phyloP scores from a whole-genome alignment of 2,113 vertebrate genomes.

The Sinocyclocheilus anshuiensis region DNA sequence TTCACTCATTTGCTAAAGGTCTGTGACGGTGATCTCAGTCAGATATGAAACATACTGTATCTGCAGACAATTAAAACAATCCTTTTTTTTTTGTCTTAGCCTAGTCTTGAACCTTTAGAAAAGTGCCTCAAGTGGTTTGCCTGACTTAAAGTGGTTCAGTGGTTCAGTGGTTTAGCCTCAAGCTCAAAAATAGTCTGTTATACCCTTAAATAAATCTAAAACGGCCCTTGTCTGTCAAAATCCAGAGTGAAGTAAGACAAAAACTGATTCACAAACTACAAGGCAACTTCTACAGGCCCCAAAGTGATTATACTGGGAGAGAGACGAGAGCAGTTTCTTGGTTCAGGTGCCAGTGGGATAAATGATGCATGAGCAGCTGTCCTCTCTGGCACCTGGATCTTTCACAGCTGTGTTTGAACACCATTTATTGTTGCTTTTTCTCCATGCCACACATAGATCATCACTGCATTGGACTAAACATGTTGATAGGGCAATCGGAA shows the following conservation, averaged over 20 bases:
- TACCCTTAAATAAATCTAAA: neutral
- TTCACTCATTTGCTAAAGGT: neutral
- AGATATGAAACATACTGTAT: neutral
- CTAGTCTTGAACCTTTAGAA: neutral
- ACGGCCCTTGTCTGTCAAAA: neutral
- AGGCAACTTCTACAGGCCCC: constrained; percentile 4
- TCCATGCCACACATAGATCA: constrained; percentile 25
- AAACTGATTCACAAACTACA: constrained; percentile 21
- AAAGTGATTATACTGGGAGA: constrained; percentile 20
- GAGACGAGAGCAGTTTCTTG: constrained; percentile 28
- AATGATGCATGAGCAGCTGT: constrained; percentile 60
- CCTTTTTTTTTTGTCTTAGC: neutral
- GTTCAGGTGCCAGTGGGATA: constrained; percentile 48
- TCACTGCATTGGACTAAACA: constrained; percentile 3
- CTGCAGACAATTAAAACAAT: neutral
- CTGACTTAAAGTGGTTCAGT: neutral
- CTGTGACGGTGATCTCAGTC: neutral
- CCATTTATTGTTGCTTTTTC: constrained; percentile 50
- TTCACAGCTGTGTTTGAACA: constrained; percentile 49
- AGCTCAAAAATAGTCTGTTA: neutral
- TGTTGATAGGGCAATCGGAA: constrained; percentile 40
- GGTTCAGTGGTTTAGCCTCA: constrained; percentile 1
- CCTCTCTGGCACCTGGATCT: constrained; percentile 41
- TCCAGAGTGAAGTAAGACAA: neutral
- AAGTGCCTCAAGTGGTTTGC: neutral